These are phyloP conservation scores for Scaptodrosophila latifasciaeformis DNA, from an alignment of 2,888 invertebrate genomes.

Conservation along the genomic window DNA sequence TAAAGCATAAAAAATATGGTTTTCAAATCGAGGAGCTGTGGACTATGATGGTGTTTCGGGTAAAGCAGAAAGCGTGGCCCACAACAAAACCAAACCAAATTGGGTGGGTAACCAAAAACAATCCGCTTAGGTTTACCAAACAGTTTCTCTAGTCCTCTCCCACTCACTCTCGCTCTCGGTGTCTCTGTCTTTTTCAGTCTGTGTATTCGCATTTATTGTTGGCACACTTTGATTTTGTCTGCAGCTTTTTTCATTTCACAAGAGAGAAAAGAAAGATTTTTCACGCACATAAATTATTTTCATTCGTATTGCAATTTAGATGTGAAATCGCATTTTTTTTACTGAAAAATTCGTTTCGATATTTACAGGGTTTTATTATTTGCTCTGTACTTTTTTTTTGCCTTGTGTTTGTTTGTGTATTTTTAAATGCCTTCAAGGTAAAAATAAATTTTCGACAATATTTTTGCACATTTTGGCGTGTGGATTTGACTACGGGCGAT, in stretches of 20 bases:
- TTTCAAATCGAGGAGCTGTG: constrained; percentile 16
- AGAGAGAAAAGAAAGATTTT: too few relatives aligned
- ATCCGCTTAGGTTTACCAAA: background rate
- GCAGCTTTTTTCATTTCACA: constrained; percentile 16
- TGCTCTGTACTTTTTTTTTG: constrained; percentile 12
- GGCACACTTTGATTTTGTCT: constrained; percentile 34
- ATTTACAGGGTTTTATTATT: too few relatives aligned
- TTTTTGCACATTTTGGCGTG: constrained; percentile 8
- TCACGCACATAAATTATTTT: constrained; percentile 45
- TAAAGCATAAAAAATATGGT: constrained; percentile 16
- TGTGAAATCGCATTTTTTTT: constrained; percentile 32
- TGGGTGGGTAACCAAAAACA: constrained; percentile 12
- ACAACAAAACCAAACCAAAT: constrained; percentile 8
- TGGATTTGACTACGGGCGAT: background rate
- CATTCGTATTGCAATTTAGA: constrained; percentile 47
- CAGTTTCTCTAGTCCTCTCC: too few relatives aligned
- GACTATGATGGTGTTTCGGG: too few relatives aligned
- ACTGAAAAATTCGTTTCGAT: too few relatives aligned
- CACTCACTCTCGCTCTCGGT: background rate
- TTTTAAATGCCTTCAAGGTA: constrained; percentile 8
- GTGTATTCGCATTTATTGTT: constrained; percentile 18
- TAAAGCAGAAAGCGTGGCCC: background rate
- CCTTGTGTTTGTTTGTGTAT: background rate
- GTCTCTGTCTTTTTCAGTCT: too few relatives aligned
- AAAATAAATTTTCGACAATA: constrained; percentile 17